These are phyloP conservation scores for Sminthopsis crassicaudata DNA, from an alignment of 2,113 vertebrate genomes.

Conservation along the genomic window DNA sequence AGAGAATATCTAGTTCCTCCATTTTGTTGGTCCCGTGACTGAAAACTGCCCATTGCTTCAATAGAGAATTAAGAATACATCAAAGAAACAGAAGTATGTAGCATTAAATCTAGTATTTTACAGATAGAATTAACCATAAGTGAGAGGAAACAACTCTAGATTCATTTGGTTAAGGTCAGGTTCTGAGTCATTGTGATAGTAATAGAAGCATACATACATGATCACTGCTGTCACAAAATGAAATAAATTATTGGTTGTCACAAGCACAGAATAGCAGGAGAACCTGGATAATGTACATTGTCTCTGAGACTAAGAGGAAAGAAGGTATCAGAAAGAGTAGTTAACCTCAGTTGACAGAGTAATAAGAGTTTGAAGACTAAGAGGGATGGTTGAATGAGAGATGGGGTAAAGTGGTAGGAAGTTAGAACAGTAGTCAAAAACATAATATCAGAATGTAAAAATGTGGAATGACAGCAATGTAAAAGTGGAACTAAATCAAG, in stretches of 20 bases:
- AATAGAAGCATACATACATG: neutral
- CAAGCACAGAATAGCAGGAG: neutral
- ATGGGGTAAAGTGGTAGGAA: neutral
- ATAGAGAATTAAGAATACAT: neutral
- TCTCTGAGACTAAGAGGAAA: neutral
- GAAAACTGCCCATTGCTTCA: neutral
- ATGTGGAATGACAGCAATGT: neutral
- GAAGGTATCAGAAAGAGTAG: neutral
- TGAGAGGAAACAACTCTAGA: neutral
- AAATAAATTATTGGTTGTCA: neutral
- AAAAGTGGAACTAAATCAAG: neutral
- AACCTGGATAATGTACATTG: neutral
- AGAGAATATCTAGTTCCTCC: neutral
- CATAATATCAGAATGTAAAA: neutral
- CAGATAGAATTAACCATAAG: neutral
- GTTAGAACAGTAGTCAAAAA: neutral
- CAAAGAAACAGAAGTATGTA: neutral
- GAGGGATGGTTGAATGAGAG: neutral
- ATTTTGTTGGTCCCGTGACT: too few species aligned
- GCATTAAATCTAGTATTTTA: neutral
- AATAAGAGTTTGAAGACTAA: neutral
- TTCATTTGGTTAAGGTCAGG: neutral
- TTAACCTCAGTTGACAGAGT: neutral
- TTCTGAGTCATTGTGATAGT: neutral
- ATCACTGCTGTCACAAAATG: neutral